Conservation (phyloP, 2,888 invertebrate genomes). For the Hanleya hanleyi region DNA sequence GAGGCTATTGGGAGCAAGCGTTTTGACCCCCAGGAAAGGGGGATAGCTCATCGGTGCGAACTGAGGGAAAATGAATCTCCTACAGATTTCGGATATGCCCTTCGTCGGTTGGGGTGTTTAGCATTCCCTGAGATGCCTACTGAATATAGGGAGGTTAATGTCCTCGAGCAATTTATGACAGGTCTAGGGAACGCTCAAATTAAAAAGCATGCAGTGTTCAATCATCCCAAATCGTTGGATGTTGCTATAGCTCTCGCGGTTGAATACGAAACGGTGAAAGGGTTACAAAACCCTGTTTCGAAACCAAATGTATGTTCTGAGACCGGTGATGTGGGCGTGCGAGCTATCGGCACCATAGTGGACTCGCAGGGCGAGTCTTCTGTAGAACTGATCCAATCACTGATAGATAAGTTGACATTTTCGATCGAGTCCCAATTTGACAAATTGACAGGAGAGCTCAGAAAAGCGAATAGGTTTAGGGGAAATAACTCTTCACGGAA, state of each 20-base stretch:
- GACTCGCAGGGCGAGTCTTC: background rate
- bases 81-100: background rate
- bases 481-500: too few species aligned
- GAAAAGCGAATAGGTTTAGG: too few species aligned
- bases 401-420: background rate
- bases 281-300: background rate
- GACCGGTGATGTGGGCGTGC: background rate
- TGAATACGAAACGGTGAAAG: slow-evolving; percentile 3
- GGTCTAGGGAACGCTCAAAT: background rate
- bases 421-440: background rate
- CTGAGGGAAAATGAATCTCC: background rate
- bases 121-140: background rate
- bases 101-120: background rate
- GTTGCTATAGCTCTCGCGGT: background rate
- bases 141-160: background rate
- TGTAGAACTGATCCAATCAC: too few species aligned
- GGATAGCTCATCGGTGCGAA: background rate
- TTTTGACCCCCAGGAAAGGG: background rate
- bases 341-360: background rate
- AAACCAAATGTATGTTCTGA: background rate
- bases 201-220: background rate
- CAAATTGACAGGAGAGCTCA: slow-evolving; percentile 3
- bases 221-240: background rate
- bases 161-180: background rate
- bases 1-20: background rate